Evolutionary conservation across 2,888 invertebrate genomes (phyloP), one percentile per base, ranked within the genome.

Genomic region (Microctonus hyperodae): DNA sequence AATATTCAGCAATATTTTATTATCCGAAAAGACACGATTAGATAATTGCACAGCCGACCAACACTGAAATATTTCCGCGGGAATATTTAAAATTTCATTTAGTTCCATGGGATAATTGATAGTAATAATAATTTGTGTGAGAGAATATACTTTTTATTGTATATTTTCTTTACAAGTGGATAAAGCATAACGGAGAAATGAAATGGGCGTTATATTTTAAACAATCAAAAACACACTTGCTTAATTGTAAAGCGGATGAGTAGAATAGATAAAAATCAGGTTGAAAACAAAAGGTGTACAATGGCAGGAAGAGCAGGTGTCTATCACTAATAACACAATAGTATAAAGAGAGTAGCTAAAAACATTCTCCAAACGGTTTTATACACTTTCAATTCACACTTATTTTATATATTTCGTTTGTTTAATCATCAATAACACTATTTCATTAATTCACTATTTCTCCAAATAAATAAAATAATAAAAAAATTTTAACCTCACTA

Each of bases 221-320:
- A 16, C 16, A 1, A 44, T 44, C 20, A n/a, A 20, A 44, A 44
- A 44, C 6, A 16, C 44, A 44, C 44, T 16, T 44, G 44, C 16
- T 16, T 16, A 44, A 44, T 44, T 44, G 16, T 44, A 44, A 16
- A 7, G 20, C 3, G 16, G 44, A 16, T 16, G 44, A 44, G 44
- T 44, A 6, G 44, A 44, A 44, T 44, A 44, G 44, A 44, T 44
- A n/a, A 44, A 16, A n/a, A 44, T 44, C 44, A n/a, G 6, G 16
- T 44, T 9, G 16, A 44, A 16, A 44, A 44, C 16, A 1, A 44
- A n/a, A n/a, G n/a, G 44, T 44, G 16, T 44, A 44, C 44, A 44
- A 44, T 44, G 44, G 44, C 44, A 44, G 44, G 44, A 44, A 44
- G 44, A 44, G 16, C 20, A 16, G 44, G 44, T 44, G 44, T 44